Base-by-base conservation (phyloP, 1,140 invertebrate genomes). In the Vollenhovia emeryi region DNA sequence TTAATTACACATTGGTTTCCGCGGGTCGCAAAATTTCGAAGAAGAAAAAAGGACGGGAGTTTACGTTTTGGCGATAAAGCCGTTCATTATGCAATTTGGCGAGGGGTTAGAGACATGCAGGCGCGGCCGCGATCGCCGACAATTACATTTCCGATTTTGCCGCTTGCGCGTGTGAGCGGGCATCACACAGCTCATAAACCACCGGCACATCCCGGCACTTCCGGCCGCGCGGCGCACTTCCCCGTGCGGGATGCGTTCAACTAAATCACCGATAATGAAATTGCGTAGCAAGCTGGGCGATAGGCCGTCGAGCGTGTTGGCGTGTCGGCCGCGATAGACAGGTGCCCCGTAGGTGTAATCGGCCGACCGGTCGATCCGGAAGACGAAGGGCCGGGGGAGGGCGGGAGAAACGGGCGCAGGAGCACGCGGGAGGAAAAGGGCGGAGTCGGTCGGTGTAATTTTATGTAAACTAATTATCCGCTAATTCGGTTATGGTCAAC, bases 401-500 rank as follows among this genome's bases (percentile, higher is more conserved):
- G 40, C 21, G 0, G 50, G 50, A 43, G 24, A n/a, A 24, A 27
- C 18, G 36, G 21, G 43, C 7, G 69, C 36, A 48, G 76, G 71
- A 48, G 55, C 50, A 40, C 21, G 30, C 21, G 60, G 48, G 50
- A 21, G 71, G 71, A 74, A 82, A 69, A 73, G 60, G 76, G 21
- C 50, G 24, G 64, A 76, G 76, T 71, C 45, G 52, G 45, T 50
- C 69, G 50, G 48, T 84, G 87, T 92, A 88, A 91, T 89, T 92
- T 92, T 89, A 84, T 88, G 90, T 91, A 92, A 92, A 92, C 90
- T 91, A 92, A 93, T 93, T 92, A 91, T 73, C 59, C 80, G 87
- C 74, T 92, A 92, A 92, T 91, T 90, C 82, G 87, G 89, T 90
- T 83, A 85, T 80, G 88, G 69, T 62, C 60, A 87, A 86, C 88